Evolutionary conservation across 2,888 invertebrate genomes (phyloP).

Genomic region (Allolobophora icterica): DNA sequence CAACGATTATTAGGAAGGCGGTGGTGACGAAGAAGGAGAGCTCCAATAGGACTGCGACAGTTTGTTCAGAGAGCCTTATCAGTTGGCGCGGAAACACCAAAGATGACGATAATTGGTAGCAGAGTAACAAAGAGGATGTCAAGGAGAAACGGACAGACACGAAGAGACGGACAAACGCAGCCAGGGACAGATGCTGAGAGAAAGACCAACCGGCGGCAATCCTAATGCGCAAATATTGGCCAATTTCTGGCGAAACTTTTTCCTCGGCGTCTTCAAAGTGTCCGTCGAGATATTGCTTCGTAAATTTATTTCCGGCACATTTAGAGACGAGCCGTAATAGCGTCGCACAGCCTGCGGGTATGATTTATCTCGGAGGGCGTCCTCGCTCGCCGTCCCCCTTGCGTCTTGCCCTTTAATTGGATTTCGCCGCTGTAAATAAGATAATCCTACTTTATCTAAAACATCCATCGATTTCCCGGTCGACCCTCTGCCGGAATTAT

Average conservation of each 20-base stretch:
- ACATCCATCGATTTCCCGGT: constrained; percentile 17
- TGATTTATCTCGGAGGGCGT: background rate
- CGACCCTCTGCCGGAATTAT: background rate
- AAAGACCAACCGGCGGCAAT: background rate
- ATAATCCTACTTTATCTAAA: constrained; percentile 17
- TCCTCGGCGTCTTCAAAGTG: background rate
- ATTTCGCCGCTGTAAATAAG: background rate
- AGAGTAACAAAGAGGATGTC: too few species aligned
- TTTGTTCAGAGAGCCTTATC: background rate
- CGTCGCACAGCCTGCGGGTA: background rate
- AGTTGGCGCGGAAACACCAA: background rate
- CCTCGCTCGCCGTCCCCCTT: background rate
- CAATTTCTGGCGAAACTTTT: background rate
- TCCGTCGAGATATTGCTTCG: constrained; percentile 17
- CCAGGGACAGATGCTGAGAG: background rate
- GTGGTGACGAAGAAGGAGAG: too few species aligned
- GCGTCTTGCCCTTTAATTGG: constrained; percentile 3
- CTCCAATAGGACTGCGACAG: background rate
- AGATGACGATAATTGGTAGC: background rate
- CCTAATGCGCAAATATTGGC: constrained; percentile 11
- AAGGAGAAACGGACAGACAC: background rate
- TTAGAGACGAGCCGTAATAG: background rate
- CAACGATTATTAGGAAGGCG: background rate
- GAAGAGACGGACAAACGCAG: background rate
- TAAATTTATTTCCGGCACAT: background rate